Evolutionary conservation across 2,113 vertebrate species (phyloP), one percentile per base, ranked within the genome.

Genomic region (Bubo blakistoni): DNA sequence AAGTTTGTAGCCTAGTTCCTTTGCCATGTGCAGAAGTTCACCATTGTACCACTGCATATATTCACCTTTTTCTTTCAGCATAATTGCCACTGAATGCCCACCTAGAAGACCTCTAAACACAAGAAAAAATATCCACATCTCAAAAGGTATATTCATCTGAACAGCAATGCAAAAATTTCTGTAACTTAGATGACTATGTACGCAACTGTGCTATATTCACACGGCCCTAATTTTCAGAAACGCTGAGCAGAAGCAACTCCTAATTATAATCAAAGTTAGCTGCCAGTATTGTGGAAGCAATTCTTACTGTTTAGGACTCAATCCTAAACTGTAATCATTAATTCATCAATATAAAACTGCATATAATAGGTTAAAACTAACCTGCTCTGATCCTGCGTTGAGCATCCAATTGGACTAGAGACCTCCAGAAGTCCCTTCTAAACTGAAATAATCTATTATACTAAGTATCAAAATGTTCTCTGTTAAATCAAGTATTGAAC

Each of bases 1-100:
- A 87, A 99, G 98, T 87, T 99, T 98, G 92, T 99, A 98, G 77
- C 99, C 99, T 84, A 99, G 93, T 5, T 99, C 99, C 98, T 99
- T 99, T 74, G 99, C 99, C 99, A 99, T 99, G 55, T 99, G 98
- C 65, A 99, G 98, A 88, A 99, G 99, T 90, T 99, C 99, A 57
- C 99, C 99, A 55, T 98, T 98, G 96, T 99, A 99, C 99, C 99
- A 99, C 94, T 98, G 98, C 99, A 99, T 99, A 80, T 97, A 87
- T 70, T 99, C 98, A 13, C 99, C 99, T 93, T 98, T 98, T 34
- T 99, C 99, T 94, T 99, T 99, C 98, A 99, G 98, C 99, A 99
- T 99, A 94, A 99, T 97, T 4, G 99, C 99, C 98, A 99, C 98
- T 4, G 99, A 99, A 80, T 99, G 99, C 30, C 99, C 99, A 52